Base-by-base conservation (phyloP, 2,113 vertebrate genomes). In the Neodontobutis hainanensis region DNA sequence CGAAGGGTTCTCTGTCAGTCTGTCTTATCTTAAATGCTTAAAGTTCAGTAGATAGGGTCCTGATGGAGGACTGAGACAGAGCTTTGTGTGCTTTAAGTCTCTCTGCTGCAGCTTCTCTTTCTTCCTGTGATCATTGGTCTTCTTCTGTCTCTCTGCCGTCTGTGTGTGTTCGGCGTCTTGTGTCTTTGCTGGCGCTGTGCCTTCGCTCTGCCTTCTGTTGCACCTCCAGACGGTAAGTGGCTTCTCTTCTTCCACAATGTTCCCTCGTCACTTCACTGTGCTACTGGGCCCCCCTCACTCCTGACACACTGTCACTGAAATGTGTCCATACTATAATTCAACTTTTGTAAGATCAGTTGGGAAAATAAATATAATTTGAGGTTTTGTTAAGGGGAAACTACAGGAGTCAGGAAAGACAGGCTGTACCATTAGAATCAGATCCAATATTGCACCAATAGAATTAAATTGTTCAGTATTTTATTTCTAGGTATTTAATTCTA, bases 141-240 rank as follows among this genome's bases (percentile, higher is more conserved):
- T 75, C 70, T 76, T 75, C 3, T 49, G 71, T 58, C 61, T 65
- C 46, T 50, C 49, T 46, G 38, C 40, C 27, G 16, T 53, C n/a
- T 32, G 50, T 52, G 45, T 62, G 35, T 62, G 35, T 58, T 44
- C 32, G 15, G 61, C 68, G 59, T 62, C 70, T 90, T 88, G 71
- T 90, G 85, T 91, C 77, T 92, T 67, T 90, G 69, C 87, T 90
- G 91, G 86, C 75, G 85, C 87, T 91, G 80, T 87, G 78, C 78
- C 82, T 70, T 87, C 82, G 79, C 80, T 91, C 80, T 87, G 79
- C 87, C 77, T 75, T 86, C 75, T 75, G 65, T 85, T 86, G 80
- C 84, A 68, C 80, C 72, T 82, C 35, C 71, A 93, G 89, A 92
- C 85, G 89, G 92, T 93, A 91, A 93, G 92, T 92, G 85, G 90